Conservation (phyloP, 2,113 vertebrate genomes). For the Leptosomus discolor region DNA sequence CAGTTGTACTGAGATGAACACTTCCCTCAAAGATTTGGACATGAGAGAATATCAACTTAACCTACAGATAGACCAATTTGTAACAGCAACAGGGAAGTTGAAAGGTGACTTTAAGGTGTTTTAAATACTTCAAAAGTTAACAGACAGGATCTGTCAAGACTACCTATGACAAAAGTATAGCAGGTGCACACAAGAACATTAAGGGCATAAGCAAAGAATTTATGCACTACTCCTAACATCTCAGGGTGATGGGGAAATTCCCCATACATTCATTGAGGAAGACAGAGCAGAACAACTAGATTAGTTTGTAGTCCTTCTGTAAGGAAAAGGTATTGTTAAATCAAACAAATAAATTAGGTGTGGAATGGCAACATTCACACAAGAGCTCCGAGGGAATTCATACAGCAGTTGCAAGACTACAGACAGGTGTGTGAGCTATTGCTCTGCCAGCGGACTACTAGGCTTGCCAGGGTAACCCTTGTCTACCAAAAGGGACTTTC, state of each 20-base stretch:
- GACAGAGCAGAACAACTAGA: background rate
- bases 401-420: background rate
- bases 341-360: background rate
- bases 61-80: background rate
- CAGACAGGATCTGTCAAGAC: background rate
- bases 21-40: background rate
- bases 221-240: background rate
- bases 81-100: accelerated
- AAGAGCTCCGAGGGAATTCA: background rate
- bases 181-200: background rate
- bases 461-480: background rate
- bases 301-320: background rate
- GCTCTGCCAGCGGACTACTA: background rate
- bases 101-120: background rate
- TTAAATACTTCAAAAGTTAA: background rate
- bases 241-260: background rate
- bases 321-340: background rate
- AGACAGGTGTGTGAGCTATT: background rate
- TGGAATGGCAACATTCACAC: background rate
- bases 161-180: background rate
- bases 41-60: background rate
- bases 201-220: background rate
- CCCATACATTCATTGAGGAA: background rate
- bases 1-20: background rate
- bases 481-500: background rate